Base-by-base conservation (phyloP, 2,797 vertebrate species). In the Parotocinclus haroldoi region DNA sequence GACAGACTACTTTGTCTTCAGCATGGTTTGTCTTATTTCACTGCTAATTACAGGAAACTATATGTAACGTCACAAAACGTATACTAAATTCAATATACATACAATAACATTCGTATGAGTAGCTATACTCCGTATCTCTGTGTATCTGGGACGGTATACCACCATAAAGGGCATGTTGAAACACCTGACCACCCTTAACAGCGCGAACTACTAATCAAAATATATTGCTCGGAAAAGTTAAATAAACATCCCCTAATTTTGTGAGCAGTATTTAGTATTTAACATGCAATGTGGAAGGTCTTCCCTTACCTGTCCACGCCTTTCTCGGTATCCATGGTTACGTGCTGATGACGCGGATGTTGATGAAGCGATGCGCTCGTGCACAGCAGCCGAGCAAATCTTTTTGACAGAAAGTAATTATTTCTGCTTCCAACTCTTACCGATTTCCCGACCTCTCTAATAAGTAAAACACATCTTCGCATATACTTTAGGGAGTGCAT, bases 401-500 rank as follows among this genome's bases (percentile, higher is more conserved):
- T 78, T n/a, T 46, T 84, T 78, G 80, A 66, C 73, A 76, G 76
- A 80, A 78, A 69, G 73, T 76, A 61, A 58, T 40, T 68, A 71
- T 45, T 73, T 72, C 85, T 83, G 73, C 73, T 74, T 71, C 83
- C 84, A 58, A 61, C 56, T 83, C 80, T 83, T 46, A 71, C 53
- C 49, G 68, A 73, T 69, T 76, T 72, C 16, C 80, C 78, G 70
- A 78, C 78, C 83, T 85, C 83, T 80, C 84, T 87, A 38, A 88
- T 76, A 6, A 88, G 79, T 58, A 83, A 55, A 69, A 85, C 57
- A 62, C 85, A 83, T 7, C 66, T 46, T 71, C 83, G 82, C 36
- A 90, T 72, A 66, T 77, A 78, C 78, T 87, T 89, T 58, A 90
- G 75, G 72, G 80, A 85, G 59, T 89, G 86, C 87, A 89, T 89